A percentile compares a stretch with the other conserved stretches of the same genome.
Conservation (phyloP, 2,113 vertebrate genomes). For the Ameiurus melas region DNA sequence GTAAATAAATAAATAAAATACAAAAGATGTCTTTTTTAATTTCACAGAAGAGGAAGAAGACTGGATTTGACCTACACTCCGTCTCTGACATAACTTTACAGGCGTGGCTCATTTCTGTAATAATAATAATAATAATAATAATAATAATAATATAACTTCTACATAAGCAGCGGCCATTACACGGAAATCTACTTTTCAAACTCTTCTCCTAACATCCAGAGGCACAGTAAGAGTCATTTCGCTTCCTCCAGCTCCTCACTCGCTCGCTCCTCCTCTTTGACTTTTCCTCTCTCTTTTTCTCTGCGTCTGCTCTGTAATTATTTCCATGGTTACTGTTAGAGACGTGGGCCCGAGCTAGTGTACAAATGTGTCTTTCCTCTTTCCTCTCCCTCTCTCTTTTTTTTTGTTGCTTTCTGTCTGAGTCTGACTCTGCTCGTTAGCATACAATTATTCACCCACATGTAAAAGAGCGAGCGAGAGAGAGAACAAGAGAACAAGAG, state of each 20-base stretch:
- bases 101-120: too few relatives aligned
- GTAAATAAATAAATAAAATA: too few relatives aligned
- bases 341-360: conserved; percentile 72
- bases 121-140: too few relatives aligned
- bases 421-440: conserved; percentile 50
- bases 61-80: too few relatives aligned
- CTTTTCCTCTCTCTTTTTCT: conserved; percentile 44
- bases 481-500: too few relatives aligned
- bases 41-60: too few relatives aligned
- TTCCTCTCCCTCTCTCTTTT: conserved; percentile 50
- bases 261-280: conserved; percentile 5
- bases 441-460: conserved; percentile 54
- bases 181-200: background rate
- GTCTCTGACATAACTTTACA: too few relatives aligned
- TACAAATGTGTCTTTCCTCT: conserved; percentile 68
- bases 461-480: conserved; percentile 15
- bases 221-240: background rate
- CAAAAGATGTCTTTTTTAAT: too few relatives aligned
- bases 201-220: background rate
- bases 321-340: conserved; percentile 81
- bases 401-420: conserved; percentile 42
- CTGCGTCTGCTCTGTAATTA: conserved; percentile 76
- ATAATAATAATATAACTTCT: too few relatives aligned
- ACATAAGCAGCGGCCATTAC: background rate
- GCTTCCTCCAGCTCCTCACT: background rate